Base-by-base conservation (phyloP, 2,113 vertebrate species). In the Onychostruthus taczanowskii region DNA sequence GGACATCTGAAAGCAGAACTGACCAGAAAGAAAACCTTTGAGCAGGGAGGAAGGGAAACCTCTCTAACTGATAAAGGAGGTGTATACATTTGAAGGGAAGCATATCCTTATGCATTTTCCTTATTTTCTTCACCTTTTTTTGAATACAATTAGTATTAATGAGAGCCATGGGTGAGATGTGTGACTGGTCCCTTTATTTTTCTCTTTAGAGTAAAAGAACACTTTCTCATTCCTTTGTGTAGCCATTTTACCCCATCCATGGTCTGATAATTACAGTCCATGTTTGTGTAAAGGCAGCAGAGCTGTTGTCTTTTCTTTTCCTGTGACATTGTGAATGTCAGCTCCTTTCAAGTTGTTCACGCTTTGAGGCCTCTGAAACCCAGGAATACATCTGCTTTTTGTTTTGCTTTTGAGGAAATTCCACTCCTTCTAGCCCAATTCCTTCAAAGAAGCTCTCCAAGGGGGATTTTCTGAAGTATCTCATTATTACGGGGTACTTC, bases 321-420 rank as follows among this genome's bases (percentile, higher is more conserved):
- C 44, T 61, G 27, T 94, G 87, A 87, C 87, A 72, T n/a, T 79
- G 84, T 90, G 58, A 87, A 82, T 87, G 74, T 93, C 75, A 58
- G 58, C 30, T 93, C 62, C 70, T 95, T 95, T 96, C 61, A 95
- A 93, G 43, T 67, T 6, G 0, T 67, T 82, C 2, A 10, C 1
- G 11, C 87, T 89, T 89, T 91, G 81, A 87, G 90, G 62, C 49
- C 78, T 76, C 85, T 82, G 90, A 91, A 95, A 85, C 58, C 69
- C 66, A 63, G 52, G 35, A 72, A 59, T 76, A 55, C 0, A 0
- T 63, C 69, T 91, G 53, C 9, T 27, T 80, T 94, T 89, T 91
- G 58, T 77, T 87, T 93, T 68, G 81, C 66, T 90, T 89, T 95
- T 89, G 90, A 94, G 75, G 90, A 75, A 95, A 79, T 93, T 93